A percentile compares a stretch with the other conserved stretches of the same genome.
These are phyloP conservation scores for Drosophila leontia DNA, from an alignment of 1,140 invertebrate species.

Conservation along the genomic window DNA sequence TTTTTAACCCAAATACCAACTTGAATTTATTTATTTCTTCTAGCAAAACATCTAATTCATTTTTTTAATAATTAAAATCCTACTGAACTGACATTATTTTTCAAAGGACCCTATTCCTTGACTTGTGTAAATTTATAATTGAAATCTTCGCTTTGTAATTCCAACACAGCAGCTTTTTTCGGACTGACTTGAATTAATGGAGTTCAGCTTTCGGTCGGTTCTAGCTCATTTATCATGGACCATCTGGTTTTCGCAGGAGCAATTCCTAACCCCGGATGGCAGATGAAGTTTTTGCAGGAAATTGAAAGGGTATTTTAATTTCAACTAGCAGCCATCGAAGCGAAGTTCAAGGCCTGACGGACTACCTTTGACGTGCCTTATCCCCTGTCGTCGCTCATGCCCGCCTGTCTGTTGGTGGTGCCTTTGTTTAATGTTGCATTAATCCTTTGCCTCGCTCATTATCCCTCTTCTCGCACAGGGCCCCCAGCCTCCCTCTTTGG, in stretches of 20 bases:
- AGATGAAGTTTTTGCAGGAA: conserved; percentile 9
- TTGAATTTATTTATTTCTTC: no score
- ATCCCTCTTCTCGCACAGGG: conserved; percentile 51
- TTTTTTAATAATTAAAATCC: conserved; percentile 1
- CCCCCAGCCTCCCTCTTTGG: conserved; percentile 23
- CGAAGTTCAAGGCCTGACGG: conserved; percentile 49
- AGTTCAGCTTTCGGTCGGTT: conserved; percentile 17
- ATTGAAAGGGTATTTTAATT: conserved; percentile 25
- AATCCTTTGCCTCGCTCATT: conserved; percentile 72
- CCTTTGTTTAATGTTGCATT: conserved; percentile 75
- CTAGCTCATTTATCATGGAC: conserved; percentile 31
- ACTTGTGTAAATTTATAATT: conserved; percentile 23
- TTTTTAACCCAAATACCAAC: background rate
- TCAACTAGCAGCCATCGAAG: conserved; percentile 13
- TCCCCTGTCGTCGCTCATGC: background rate
- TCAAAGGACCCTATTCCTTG: background rate
- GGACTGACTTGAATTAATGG: conserved; percentile 37
- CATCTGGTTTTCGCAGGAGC: conserved; percentile 19
- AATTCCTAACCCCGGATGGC: conserved; percentile 6
- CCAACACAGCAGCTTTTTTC: conserved; percentile 5
- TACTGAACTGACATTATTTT: background rate
- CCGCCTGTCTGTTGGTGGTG: conserved; percentile 29
- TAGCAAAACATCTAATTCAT: background rate
- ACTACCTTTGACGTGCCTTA: conserved; percentile 28
- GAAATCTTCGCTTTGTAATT: conserved; percentile 19